Evolutionary conservation across 2,888 invertebrate species (phyloP), one percentile per base, ranked within the genome.

Genomic region (Xestoiulus laeticollis): DNA sequence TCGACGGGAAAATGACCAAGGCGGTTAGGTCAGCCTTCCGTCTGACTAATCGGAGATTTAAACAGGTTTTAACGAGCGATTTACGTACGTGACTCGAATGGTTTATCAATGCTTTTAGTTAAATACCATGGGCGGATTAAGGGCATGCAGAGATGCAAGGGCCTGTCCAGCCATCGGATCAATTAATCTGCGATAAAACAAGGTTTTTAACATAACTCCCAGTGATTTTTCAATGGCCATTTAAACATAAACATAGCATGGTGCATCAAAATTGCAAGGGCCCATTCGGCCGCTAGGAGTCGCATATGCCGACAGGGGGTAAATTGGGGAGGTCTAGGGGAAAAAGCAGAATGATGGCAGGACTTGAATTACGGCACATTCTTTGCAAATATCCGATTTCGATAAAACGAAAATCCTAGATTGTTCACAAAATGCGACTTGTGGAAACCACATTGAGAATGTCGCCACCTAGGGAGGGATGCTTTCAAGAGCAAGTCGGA

Each of bases 351-450:
- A 48, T 48, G 59, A 22, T 59, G 19, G 22, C n/a, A n/a, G 22
- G 19, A 59, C 59, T 59, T 59, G 59, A 59, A 59, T 59, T 59
- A 59, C 59, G n/a, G n/a, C 10, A n/a, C 59, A 59, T 59, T 59
- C 59, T 59, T 59, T n/a, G 59, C n/a, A 59, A 59, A 59, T 59
- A 59, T 59, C 59, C 59, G n/a, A 59, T 59, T 59, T n/a, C 59
- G 59, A 59, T 59, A 22, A 59, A 59, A 22, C 22, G 59, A 59
- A 59, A 48, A 59, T 22, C 59, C 22, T 59, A n/a, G 8, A 59
- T 59, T 59, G 59, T 59, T 22, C 22, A 6, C 59, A n/a, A 59
- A 59, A 59, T 59, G 59, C 59, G n/a, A 59, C n/a, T 59, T 59
- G 59, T 22, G 59, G 59, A 59, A 59, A 59, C 59, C n/a, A 59